Evolutionary conservation across 1,140 invertebrate genomes (phyloP), one percentile per base, ranked within the genome.

Genomic region (Sitodiplosis mosellana): DNA sequence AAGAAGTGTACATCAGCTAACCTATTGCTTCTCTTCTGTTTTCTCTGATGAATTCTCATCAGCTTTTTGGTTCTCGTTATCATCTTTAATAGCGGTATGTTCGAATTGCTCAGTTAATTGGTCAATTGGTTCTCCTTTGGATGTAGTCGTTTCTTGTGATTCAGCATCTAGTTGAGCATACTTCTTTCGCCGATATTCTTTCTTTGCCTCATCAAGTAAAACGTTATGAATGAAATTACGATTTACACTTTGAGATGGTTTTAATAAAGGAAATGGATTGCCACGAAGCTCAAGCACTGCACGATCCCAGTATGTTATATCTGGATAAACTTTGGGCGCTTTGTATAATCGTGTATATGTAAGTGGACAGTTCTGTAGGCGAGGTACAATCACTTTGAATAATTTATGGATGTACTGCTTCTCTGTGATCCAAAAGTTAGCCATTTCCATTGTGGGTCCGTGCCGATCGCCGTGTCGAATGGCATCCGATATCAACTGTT

Each of bases 361-460:
- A 7, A 70, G 61, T 33, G 70, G 72, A 53, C 72, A 80, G 55
- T 83, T 73, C 58, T 83, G 67, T 68, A 76, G 94, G 46, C 87
- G 68, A 11, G 88, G 88, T 18, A 79, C 87, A 15, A 93, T 62
- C 15, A 93, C 88, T 75, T 94, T 92, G 56, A 95, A 95, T 36
- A 94, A 64, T 69, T 94, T 94, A 55, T 92, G 87, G 5, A 94
- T 69, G 12, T 90, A 64, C 63, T 90, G 81, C 58, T 93, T 93
- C 54, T 94, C 89, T 46, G 79, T 54, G 36, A 95, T 63, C 86
- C 87, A 95, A 65, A 75, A 93, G 60, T 87, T 76, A 17, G 88
- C 88, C 60, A 83, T 67, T 54, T 91, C 83, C 88, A 95, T 93
- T 8, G 86, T 93, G 48, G 76, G 71, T 59, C 74, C 75, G 56